Evolutionary conservation across 2,113 vertebrate genomes (phyloP), one percentile per base, ranked within the genome.

Genomic region (Drymodes brunneopygia): DNA sequence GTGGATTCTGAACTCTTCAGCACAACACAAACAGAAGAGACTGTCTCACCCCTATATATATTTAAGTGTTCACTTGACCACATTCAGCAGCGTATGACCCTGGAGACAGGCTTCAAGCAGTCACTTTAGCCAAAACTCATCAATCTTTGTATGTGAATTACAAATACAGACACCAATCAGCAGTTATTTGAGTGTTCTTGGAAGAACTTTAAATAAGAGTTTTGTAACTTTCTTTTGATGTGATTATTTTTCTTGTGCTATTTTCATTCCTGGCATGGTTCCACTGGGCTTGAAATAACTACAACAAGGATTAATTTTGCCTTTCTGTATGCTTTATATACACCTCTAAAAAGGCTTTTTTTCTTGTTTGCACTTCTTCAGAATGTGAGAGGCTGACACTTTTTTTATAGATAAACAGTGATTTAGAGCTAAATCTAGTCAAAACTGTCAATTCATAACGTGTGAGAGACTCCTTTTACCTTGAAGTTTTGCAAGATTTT

Each of bases 61-160:
- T 69, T 91, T 97, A 96, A 95, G 45, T 94, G 78, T 80, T 94
- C 29, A 29, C 61, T 86, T 95, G 83, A 85, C 36, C 60, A 86
- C 45, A 60, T 86, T 86, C 71, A 95, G 57, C 84, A 83, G 78
- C 8, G 1, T 11, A 64, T 50, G 45, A 88, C 77, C 48, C 62
- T 69, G 33, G 31, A 91, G 57, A 71, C 21, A 79, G 35, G 19
- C 51, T 94, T 75, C 81, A 90, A 94, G 84, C 47, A 93, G 78
- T 66, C 48, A 64, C 44, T 65, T 86, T 57, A 88, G 79, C 89
- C 92, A 94, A 92, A 91, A 84, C 61, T 44, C 75, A 95, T 71
- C 71, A 78, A 73, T 82, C 70, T 77, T 86, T 48, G 33, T 45
- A 86, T 33, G 64, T 42, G 88, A 89, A 81, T 81, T 88, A 79